Evolutionary conservation across 92 coral and sea anemone genomes (phyloP).

Genomic region (Epizoanthus ramosus): DNA sequence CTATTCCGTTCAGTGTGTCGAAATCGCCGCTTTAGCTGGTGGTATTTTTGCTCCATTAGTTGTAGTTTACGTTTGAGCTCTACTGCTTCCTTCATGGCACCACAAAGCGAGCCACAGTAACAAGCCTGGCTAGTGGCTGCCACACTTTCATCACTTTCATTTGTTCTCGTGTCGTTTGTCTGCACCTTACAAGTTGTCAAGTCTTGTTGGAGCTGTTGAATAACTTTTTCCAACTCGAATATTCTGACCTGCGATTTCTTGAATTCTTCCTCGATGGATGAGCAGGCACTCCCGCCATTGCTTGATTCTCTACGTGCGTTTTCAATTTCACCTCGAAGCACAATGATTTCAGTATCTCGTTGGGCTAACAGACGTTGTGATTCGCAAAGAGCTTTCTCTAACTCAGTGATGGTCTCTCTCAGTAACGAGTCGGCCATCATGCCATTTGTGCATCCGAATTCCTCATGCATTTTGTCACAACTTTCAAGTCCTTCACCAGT

Average conservation of each 20-base stretch:
- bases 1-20: constrained; percentile 72
- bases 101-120: constrained; percentile 92
- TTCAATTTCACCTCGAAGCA: constrained; percentile 78
- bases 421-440: constrained; percentile 59
- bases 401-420: constrained; percentile 81
- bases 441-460: constrained; percentile 52
- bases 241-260: constrained; percentile 76
- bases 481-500: constrained; percentile 84
- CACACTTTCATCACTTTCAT: constrained; percentile 38
- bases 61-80: constrained; percentile 87
- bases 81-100: constrained; percentile 95
- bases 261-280: constrained; percentile 77
- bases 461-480: constrained; percentile 68
- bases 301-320: constrained; percentile 43
- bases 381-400: constrained; percentile 86
- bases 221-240: constrained; percentile 75
- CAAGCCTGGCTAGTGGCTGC: constrained; percentile 64
- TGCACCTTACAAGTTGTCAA: constrained; percentile 61
- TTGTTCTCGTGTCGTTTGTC: constrained; percentile 43
- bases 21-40: constrained; percentile 71
- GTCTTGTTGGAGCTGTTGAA: constrained; percentile 78
- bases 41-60: constrained; percentile 84
- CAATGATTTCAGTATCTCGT: constrained; percentile 78
- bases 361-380: constrained; percentile 81
- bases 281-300: constrained; percentile 47